Evolutionary conservation across 2,888 invertebrate genomes (phyloP).

Genomic region (Conistra vaccinii): DNA sequence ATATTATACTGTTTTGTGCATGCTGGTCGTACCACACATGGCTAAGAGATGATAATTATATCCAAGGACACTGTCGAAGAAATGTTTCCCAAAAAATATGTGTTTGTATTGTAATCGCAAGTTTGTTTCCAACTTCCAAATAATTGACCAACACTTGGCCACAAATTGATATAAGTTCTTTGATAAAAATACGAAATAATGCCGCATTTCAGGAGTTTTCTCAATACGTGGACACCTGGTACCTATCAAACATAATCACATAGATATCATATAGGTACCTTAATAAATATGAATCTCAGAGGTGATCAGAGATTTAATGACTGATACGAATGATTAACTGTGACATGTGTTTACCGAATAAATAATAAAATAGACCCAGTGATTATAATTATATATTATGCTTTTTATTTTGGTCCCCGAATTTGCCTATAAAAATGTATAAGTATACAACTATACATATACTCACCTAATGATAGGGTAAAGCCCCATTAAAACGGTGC

Average conservation of each 20-base stretch:
- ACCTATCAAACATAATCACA: not conserved
- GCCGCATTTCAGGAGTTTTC: not conserved
- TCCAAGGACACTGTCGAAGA: not conserved
- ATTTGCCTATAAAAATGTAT: not conserved
- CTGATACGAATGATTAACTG: constrained; percentile 39
- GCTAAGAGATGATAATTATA: not conserved
- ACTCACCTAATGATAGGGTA: not conserved
- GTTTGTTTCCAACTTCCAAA: constrained; percentile 5
- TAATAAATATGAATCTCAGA: constrained; percentile 47
- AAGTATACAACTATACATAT: not conserved
- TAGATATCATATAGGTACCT: constrained; percentile 18
- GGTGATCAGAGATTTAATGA: constrained; percentile 47
- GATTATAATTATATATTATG: no score
- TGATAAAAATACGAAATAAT: not conserved
- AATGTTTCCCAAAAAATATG: not conserved
- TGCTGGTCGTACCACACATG: constrained; percentile 11
- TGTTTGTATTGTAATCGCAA: not conserved
- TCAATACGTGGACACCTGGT: constrained; percentile 2
- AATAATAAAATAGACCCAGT: constrained; percentile 59
- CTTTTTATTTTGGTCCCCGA: constrained; percentile 17
- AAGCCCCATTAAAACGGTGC: not conserved
- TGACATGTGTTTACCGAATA: constrained; percentile 43
- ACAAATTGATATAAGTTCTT: constrained; percentile 4
- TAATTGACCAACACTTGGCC: not conserved
- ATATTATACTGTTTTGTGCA: not conserved